Evolutionary conservation across 2,888 invertebrate species (phyloP), one percentile per base, ranked within the genome.

Genomic region (Drosophila kambysellisi): DNA sequence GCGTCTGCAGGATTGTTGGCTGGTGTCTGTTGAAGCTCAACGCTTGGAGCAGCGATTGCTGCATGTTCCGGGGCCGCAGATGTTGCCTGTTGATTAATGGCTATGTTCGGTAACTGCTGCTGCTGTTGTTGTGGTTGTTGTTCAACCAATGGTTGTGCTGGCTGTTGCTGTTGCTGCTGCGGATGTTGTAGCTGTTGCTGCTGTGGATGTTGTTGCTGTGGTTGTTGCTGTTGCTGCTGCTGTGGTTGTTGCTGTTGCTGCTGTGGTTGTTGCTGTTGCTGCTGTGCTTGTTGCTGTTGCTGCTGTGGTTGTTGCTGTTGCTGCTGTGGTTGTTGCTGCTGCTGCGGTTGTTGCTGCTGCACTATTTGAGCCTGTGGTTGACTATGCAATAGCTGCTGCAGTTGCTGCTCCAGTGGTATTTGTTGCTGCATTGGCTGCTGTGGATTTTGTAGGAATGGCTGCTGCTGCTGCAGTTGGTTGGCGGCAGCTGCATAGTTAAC

Each of bases 391-490:
- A 83, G 62, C 25, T 90, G 89, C 51, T 75, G 76, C 70, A 75
- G 50, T 32, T 90, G 90, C 54, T 82, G 90, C n/a, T 85, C 83
- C 29, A 84, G 70, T 0, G 77, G 84, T 41, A 90, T 70, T 29
- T 76, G 73, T 29, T 70, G 76, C 37, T 75, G 78, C 39, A 62
- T 71, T 80, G 76, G 59, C n/a, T 63, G 65, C 46, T 83, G 81
- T 33, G 83, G 77, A 30, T 57, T 58, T 46, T 79, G 79, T 48
- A 67, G 56, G 39, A 62, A 68, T 52, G 83, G 81, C 25, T 87
- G 91, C 39, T 79, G 72, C 52, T 78, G 77, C 33, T 84, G 81
- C 37, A 75, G 70, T 54, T 77, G 70, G 79, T 46, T 66, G 29
- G 71, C 37, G 4, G 65, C 56, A 70, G 81, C 32, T 69, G 83